phyloP scores from a whole-genome alignment of 2,797 vertebrate species.

The Pelobates cultripes region DNA sequence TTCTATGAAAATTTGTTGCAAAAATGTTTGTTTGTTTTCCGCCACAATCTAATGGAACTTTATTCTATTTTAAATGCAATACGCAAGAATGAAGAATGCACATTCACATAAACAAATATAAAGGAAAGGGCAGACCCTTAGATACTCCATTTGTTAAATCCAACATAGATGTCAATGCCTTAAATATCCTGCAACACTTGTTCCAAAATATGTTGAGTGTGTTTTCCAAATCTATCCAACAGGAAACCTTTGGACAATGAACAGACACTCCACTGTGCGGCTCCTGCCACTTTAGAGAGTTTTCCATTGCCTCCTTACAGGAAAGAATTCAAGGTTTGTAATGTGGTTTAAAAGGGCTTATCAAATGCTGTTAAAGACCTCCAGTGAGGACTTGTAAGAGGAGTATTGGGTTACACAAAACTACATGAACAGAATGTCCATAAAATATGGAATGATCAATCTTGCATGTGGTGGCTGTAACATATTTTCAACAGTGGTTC shows the following conservation, averaged over 20 bases:
- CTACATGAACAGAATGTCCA: not conserved
- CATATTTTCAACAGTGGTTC: not conserved
- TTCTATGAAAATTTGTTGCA: too few species aligned
- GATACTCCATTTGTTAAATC: not conserved
- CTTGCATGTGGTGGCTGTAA: not conserved
- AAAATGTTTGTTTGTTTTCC: too few species aligned
- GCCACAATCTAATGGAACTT: too few species aligned
- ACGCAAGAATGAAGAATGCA: too few species aligned
- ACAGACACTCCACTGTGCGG: slow-evolving; percentile 14
- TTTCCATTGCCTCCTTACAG: slow-evolving; percentile 23
- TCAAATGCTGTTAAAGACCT: slow-evolving; percentile 21
- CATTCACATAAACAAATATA: too few species aligned
- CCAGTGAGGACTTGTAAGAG: slow-evolving; percentile 7
- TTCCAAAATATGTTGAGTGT: slow-evolving; percentile 10
- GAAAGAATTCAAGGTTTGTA: slow-evolving; percentile 42
- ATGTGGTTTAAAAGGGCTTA: slow-evolving; percentile 25
- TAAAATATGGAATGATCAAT: not conserved
- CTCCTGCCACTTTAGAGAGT: slow-evolving; percentile 14
- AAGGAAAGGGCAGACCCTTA: too few species aligned
- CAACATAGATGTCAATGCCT: not conserved
- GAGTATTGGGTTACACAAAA: slow-evolving; percentile 1
- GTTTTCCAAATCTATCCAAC: slow-evolving; percentile 3
- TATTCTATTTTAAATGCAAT: too few species aligned
- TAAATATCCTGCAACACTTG: not conserved
- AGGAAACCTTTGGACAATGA: slow-evolving; percentile 27